Conservation (phyloP, 2,113 vertebrate genomes). For the Strix aluco region DNA sequence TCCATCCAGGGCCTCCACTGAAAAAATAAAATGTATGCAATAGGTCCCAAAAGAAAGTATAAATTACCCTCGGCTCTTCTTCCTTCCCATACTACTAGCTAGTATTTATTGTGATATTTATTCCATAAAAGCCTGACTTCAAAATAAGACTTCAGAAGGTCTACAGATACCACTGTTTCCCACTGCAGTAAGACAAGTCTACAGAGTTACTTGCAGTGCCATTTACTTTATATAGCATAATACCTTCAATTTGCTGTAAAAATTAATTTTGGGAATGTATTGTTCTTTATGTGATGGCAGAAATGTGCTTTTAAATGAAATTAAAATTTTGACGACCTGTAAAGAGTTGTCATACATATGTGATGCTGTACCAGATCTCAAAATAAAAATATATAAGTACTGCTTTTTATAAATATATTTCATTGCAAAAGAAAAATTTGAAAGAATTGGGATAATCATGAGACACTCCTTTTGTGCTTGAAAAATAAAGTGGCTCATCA, state of each 20-base stretch:
- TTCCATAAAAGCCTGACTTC: background rate
- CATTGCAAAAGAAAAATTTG: background rate
- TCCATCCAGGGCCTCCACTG: background rate
- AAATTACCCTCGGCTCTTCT: background rate
- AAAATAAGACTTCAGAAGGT: background rate
- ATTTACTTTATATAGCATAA: background rate
- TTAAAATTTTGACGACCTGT: background rate
- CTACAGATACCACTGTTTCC: background rate
- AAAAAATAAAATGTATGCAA: background rate
- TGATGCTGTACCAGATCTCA: background rate
- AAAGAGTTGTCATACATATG: background rate
- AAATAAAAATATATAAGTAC: constrained; percentile 59
- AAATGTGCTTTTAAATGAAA: background rate
- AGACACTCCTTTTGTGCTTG: background rate
- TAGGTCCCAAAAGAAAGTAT: background rate
- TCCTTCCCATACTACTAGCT: background rate
- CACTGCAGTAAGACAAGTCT: background rate
- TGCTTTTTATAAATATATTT: constrained; percentile 32
- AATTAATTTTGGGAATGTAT: background rate
- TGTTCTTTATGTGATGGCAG: background rate
- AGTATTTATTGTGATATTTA: background rate
- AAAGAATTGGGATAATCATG: background rate
- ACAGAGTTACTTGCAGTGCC: background rate
- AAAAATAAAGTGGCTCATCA: background rate
- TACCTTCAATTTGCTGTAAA: background rate